Percentiles rank a stretch among this genome's conserved stretches.
Evolutionary conservation across 2,113 vertebrate genomes (phyloP).

Genomic region (Cichladusa arquata): DNA sequence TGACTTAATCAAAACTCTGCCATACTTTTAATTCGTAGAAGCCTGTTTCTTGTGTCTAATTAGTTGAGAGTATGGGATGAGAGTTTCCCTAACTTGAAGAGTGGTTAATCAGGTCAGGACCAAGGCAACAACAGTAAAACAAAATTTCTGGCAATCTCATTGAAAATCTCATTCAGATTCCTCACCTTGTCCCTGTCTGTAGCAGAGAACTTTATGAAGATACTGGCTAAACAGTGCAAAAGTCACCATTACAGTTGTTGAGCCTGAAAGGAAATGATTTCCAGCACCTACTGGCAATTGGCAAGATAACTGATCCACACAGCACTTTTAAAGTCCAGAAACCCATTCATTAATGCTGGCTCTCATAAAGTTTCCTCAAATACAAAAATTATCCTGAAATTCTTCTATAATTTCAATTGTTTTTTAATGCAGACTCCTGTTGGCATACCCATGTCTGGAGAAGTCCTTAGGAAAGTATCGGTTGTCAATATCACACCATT

Average conservation of each 20-base stretch:
- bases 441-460: neutral
- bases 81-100: neutral
- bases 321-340: neutral
- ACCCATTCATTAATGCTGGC: neutral
- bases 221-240: neutral
- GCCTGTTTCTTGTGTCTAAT: neutral
- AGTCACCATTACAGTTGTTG: neutral
- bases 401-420: neutral
- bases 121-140: neutral
- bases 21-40: neutral
- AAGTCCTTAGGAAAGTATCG: neutral
- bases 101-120: neutral
- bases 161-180: neutral
- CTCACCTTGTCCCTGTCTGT: neutral
- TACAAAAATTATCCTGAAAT: neutral
- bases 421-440: neutral
- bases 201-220: neutral
- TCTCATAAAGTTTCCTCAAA: neutral
- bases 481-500: neutral
- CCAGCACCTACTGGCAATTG: neutral
- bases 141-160: neutral
- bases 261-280: neutral
- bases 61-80: neutral
- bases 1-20: slow-evolving; percentile 27
- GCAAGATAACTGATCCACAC: neutral